phyloP scores from a whole-genome alignment of 2,797 vertebrate species.

The Glossophaga mutica region DNA sequence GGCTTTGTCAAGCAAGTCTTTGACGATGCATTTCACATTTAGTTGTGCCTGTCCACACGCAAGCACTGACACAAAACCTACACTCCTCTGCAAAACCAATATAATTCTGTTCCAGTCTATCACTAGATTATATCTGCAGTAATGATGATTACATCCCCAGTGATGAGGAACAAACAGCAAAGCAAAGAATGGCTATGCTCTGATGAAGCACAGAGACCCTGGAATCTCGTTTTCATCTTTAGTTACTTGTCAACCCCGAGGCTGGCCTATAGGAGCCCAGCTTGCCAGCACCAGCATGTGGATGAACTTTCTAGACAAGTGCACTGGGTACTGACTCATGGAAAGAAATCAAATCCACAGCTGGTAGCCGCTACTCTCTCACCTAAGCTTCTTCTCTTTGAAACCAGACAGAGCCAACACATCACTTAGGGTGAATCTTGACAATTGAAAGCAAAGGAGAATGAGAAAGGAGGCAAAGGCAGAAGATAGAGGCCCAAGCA shows the following conservation, averaged over 20 bases:
- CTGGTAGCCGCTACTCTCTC: rapidly evolving
- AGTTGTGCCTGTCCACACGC: neutral
- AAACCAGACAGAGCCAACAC: neutral
- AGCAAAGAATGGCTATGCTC: neutral
- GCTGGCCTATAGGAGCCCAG: neutral
- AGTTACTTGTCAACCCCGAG: neutral
- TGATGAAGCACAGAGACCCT: rapidly evolving
- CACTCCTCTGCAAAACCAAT: neutral
- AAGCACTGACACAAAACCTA: too few relatives aligned
- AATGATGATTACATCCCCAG: neutral
- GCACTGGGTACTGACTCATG: neutral
- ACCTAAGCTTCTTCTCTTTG: neutral
- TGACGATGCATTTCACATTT: rapidly evolving
- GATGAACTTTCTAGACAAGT: slow-evolving; percentile 6
- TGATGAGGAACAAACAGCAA: neutral
- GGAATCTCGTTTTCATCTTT: neutral
- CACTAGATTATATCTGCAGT: neutral
- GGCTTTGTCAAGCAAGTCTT: neutral
- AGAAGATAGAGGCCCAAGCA: neutral
- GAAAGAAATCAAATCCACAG: neutral
- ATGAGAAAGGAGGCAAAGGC: neutral
- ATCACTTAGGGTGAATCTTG: neutral
- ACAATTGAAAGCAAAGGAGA: neutral
- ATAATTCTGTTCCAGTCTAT: neutral
- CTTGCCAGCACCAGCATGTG: neutral